Evolutionary conservation across 2,113 vertebrate genomes (phyloP).

Genomic region (Diadophis punctatus): DNA sequence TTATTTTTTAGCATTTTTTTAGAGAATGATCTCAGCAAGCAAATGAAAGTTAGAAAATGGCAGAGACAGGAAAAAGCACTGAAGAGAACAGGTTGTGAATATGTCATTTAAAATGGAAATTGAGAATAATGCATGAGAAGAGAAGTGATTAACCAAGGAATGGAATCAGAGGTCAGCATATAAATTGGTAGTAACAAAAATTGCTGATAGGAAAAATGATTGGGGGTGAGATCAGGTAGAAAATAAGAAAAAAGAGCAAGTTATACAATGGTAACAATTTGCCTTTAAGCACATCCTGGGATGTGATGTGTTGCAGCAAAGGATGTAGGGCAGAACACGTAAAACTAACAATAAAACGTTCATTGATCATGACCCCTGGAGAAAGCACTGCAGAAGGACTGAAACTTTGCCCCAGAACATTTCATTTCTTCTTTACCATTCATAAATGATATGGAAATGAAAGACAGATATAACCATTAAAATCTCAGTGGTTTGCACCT

Average conservation of each 20-base stretch:
- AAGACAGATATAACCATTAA: conserved; percentile 30
- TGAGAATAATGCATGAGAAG: neutral
- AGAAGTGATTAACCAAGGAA: neutral
- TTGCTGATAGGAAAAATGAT: neutral
- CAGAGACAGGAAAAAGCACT: neutral
- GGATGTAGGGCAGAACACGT: neutral
- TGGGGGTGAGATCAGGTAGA: neutral
- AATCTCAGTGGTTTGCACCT: neutral
- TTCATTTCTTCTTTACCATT: neutral
- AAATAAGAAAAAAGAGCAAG: neutral
- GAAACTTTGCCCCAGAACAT: neutral
- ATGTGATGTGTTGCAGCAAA: neutral
- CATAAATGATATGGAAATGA: conserved; percentile 29
- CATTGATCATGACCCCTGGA: neutral
- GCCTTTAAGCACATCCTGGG: neutral
- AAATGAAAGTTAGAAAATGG: neutral
- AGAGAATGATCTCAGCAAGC: neutral
- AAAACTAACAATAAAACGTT: neutral
- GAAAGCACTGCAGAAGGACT: neutral
- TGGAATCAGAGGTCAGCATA: neutral
- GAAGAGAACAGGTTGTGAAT: neutral
- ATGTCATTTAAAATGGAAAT: neutral
- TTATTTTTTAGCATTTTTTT: neutral
- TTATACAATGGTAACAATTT: neutral
- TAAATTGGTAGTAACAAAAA: neutral